Base-by-base conservation (phyloP, 2,113 vertebrate species). In the Megaceryle maxima region DNA sequence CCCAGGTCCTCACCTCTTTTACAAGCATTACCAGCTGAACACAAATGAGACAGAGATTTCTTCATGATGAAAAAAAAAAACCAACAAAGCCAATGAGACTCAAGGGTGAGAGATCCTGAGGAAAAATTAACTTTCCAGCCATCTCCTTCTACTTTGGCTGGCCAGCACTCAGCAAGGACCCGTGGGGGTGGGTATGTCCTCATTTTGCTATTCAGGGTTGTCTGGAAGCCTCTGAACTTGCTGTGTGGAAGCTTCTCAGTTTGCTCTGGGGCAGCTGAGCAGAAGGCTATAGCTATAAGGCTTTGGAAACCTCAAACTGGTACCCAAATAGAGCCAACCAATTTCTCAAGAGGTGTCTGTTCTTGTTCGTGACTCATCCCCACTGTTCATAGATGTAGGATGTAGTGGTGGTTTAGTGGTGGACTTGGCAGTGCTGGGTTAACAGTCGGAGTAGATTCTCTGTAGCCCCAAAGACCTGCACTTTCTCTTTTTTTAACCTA, bases 101-200 rank as follows among this genome's bases (percentile, higher is more conserved):
- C 18, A 29, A 6, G 11, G 16, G 10, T 41, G 25, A 22, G 46
- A 46, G 50, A n/a, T 37, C 41, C 28, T 16, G 68, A 84, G n/a
- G 37, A 6, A 5, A 43, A 24, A 18, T 16, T 33, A 41, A 0
- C 11, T 35, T 73, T 53, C 37, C 37, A 31, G 10, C 50, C 16
- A 22, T 31, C 8, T 1, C 21, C 46, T 86, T 57, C 43, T n/a
- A 35, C 50, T 68, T 56, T 24, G 12, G 33, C 50, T 77, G 60
- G 46, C 31, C 44, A 29, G 6, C 39, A 22, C 53, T 43, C 39
- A 67, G 25, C 37, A 77, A 62, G 56, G 39, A 59, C 15, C 21
- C 10, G 7, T 0, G 0, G 22, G 41, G 13, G 6, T 8, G 13
- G 12, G 24, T 62, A 9, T 9, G 15, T 28, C 67, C 41, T 41